Conservation (phyloP, 2,113 vertebrate genomes). For the Colius striatus region DNA sequence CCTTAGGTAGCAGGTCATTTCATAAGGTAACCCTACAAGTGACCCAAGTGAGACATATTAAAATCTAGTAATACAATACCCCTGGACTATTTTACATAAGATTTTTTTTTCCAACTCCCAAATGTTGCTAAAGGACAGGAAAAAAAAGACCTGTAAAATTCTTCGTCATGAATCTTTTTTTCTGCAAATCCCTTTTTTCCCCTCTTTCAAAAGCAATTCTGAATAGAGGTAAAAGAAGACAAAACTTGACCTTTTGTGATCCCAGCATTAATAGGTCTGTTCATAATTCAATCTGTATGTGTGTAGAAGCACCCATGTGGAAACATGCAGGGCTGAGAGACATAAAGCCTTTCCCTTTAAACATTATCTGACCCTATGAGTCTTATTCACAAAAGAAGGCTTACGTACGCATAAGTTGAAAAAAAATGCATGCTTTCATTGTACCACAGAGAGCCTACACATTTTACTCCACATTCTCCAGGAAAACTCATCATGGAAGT, state of each 20-base stretch:
- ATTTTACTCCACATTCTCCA: conserved; percentile 70
- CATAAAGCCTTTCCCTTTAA: conserved; percentile 85
- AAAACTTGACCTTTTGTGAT: conserved; percentile 87
- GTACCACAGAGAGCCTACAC: conserved; percentile 73
- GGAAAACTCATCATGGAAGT: conserved; percentile 75
- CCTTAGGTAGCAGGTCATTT: conserved; percentile 43
- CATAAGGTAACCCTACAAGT: conserved; percentile 53
- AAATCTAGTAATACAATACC: conserved; percentile 65
- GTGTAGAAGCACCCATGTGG: conserved; percentile 86
- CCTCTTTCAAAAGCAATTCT: conserved; percentile 80
- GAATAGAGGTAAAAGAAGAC: conserved; percentile 84
- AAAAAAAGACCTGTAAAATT: conserved; percentile 77
- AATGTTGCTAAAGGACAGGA: conserved; percentile 67
- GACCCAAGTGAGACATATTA: conserved; percentile 61
- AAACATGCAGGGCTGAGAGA: conserved; percentile 85
- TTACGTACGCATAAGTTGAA: conserved; percentile 81
- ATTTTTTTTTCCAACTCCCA: conserved; percentile 67
- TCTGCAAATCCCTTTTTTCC: conserved; percentile 76
- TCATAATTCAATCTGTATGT: conserved; percentile 89
- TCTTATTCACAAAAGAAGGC: conserved; percentile 82
- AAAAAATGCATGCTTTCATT: conserved; percentile 78
- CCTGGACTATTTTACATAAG: conserved; percentile 67
- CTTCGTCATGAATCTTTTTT: conserved; percentile 78
- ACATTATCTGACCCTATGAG: conserved; percentile 86
- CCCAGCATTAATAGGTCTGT: conserved; percentile 87